A percentile compares a stretch with the other conserved stretches of the same genome.
These are phyloP conservation scores for Hestina assimilis DNA, from an alignment of 1,140 invertebrate genomes.

Conservation along the genomic window DNA sequence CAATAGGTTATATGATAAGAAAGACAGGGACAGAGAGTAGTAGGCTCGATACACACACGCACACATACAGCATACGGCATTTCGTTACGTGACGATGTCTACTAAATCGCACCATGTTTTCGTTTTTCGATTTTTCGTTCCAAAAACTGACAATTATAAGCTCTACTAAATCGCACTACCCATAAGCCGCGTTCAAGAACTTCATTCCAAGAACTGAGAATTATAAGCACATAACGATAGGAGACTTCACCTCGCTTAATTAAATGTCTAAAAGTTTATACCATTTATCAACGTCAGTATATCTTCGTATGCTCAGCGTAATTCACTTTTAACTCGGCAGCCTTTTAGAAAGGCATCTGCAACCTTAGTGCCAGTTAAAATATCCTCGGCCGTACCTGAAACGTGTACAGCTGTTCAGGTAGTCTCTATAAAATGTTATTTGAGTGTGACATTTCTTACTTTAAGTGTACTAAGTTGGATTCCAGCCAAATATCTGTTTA, in stretches of 20 bases:
- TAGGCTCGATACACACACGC: too few species aligned
- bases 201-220: too few species aligned
- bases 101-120: too few species aligned
- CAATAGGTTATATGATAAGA: too few species aligned
- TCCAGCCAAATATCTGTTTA: constrained; percentile 31
- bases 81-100: too few species aligned
- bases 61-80: too few species aligned
- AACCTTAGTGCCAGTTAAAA: constrained; percentile 11
- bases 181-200: too few species aligned
- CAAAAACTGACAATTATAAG: too few species aligned
- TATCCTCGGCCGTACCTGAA: constrained; percentile 10
- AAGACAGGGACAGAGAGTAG: too few species aligned
- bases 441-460: constrained; percentile 26
- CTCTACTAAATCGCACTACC: too few species aligned
- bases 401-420: constrained; percentile 27
- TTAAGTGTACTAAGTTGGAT: constrained; percentile 20
- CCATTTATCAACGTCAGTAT: constrained; percentile 16
- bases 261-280: constrained; percentile 2
- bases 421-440: constrained; percentile 23
- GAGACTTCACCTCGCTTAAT: background rate
- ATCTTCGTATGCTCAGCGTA: constrained; percentile 11
- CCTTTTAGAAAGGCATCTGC: constrained; percentile 25
- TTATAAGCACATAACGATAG: background rate
- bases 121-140: too few species aligned
- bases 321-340: constrained; percentile 16